Evolutionary conservation across 2,797 vertebrate genomes (phyloP), one percentile per base, ranked within the genome.

Genomic region (Pangasius djambal): DNA sequence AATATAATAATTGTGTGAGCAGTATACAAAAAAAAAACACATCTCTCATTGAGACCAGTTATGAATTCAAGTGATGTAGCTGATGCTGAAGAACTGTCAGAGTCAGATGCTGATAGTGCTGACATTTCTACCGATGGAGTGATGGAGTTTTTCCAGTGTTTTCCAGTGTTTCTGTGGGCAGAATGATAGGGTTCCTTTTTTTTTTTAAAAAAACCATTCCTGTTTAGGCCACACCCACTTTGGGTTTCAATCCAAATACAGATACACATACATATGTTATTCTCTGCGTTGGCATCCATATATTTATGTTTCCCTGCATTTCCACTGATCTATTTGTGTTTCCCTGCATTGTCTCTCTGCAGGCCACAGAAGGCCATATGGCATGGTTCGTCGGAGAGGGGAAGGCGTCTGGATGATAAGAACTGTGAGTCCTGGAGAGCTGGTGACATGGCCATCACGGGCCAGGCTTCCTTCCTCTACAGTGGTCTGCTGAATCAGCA

Each of bases 341-440:
- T 86, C 37, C 25, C 20, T 44, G 55, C 87, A 63, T 34, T 82
- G 22, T 1, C 90, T 63, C 3, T 44, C 0, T 63, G 50, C 94
- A 99, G 98, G 98, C 97, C 98, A 85, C 96, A 97, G 88, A 99
- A 99, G 94, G 96, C 96, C 72, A 91, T 99, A 87, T 99, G 98
- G 98, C 98, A 99, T 0, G 98, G 98, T 79, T 99, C 98, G 83
- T 97, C 90, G 90, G 89, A 91, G 90, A 93, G 93, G 6, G 98
- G 98, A 0, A 92, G 95, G 40, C 95, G 98, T 40, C 93, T 97
- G 87, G 91, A 96, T 87, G 97, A 97, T 95, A 97, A 95, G 91
- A 97, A 98, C 96, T 99, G 98, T 22, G 98, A 99, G 96, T 97
- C 95, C 0, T 99, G 98, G 98, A 96, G 95, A 59, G 96, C 96